Conservation (phyloP, 2,113 vertebrate genomes). For the Neogale vison region DNA sequence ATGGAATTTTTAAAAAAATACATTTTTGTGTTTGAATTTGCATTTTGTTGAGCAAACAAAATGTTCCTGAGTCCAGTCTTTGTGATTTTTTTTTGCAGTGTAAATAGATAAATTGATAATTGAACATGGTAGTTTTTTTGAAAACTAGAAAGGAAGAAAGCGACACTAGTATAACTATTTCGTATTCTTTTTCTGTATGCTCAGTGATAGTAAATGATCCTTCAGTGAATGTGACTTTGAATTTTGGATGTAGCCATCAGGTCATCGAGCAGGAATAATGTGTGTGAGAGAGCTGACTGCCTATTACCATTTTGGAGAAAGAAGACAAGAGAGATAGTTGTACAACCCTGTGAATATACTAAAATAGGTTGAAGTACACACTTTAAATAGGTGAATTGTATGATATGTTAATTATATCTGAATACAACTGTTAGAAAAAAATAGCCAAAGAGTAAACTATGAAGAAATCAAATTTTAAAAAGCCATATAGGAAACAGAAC, state of each 20-base stretch:
- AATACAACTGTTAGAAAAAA: neutral
- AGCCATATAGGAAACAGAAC: neutral
- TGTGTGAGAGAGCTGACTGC: neutral
- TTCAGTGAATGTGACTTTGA: neutral
- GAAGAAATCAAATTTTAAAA: constrained; percentile 36
- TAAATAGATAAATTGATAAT: neutral
- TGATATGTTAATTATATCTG: neutral
- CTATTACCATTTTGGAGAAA: neutral
- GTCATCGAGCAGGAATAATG: fast-evolving
- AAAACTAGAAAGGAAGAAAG: neutral
- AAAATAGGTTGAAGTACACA: neutral
- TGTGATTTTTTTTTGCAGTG: neutral
- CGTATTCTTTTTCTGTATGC: neutral
- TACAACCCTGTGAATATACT: neutral
- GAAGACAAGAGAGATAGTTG: neutral
- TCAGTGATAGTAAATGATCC: neutral
- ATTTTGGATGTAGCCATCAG: neutral
- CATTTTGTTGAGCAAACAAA: constrained; percentile 52
- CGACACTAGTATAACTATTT: neutral
- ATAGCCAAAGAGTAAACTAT: neutral
- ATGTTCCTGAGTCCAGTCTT: neutral
- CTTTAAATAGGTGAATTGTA: neutral
- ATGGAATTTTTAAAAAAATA: constrained; percentile 1
- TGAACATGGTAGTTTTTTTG: neutral
- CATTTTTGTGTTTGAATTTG: constrained; percentile 13